Base-by-base conservation (phyloP, 2,797 vertebrate genomes). In the Buceros bicornis region DNA sequence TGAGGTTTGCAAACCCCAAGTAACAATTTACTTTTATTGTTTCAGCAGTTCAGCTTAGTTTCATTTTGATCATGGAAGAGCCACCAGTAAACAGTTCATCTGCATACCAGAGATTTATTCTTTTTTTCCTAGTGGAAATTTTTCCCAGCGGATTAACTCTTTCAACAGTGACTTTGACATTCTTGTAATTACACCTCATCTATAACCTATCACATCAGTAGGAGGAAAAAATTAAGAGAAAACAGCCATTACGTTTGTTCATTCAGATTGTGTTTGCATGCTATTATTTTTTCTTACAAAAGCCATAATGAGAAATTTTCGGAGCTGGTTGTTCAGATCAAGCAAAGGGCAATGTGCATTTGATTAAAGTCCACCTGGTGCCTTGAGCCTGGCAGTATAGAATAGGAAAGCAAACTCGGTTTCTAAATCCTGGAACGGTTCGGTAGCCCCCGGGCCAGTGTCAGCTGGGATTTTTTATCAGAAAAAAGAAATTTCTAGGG, bases 221-320 rank as follows among this genome's bases (percentile, higher is more conserved):
- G 57, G 47, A 78, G 54, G 78, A 50, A 93, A 82, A 96, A 96
- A 92, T 85, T 79, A 94, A 73, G 48, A 92, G 82, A 95, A 40
- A 96, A 89, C 77, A 82, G 77, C 61, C 48, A 66, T 89, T 96
- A 94, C 96, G 97, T 97, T 95, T 82, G 61, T 83, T 96, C 95
- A 95, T 96, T 97, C 76, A 93, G 74, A 94, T 90, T 81, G 92
- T 95, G 85, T 97, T 97, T 96, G 96, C 94, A 95, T 18, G 3
- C 91, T 92, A 93, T 97, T 96, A 97, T 96, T 94, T 95, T 91
- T 89, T 95, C 90, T 90, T 87, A 79, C 83, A 95, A 90, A 96
- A 95, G 51, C 50, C 81, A 76, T 97, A 97, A 97, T 97, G 97
- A 97, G 93, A 97, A 96, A 95, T 97, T 81, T 97, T 96, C 95